These are phyloP conservation scores for Lamellibrachia luymesi DNA, from an alignment of 1,140 invertebrate species.

Conservation along the genomic window DNA sequence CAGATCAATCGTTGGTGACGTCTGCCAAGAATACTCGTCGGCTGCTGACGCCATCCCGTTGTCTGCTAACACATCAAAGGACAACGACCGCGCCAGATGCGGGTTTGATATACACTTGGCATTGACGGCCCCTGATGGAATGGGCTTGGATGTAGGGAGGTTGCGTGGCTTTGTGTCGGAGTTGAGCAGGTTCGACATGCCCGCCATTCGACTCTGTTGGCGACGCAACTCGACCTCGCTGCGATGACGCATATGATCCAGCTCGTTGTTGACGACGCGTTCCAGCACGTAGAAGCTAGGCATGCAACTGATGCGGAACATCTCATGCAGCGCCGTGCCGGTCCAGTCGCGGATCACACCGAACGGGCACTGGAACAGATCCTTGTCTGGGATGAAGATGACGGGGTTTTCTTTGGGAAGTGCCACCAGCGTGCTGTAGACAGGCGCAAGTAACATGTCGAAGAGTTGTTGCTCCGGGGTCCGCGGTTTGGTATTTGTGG, in stretches of 20 bases:
- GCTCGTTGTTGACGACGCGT: slow-evolving; percentile 42
- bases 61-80: neutral
- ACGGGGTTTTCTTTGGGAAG: slow-evolving; percentile 37
- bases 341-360: slow-evolving; percentile 41
- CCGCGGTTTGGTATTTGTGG: neutral
- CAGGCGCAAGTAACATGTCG: slow-evolving; percentile 44
- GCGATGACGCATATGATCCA: slow-evolving; percentile 31
- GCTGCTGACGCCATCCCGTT: neutral
- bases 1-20: neutral
- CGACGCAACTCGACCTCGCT: slow-evolving; percentile 43
- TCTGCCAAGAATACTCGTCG: neutral
- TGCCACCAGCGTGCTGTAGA: slow-evolving; percentile 45
- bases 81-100: slow-evolving; percentile 13
- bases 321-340: slow-evolving; percentile 31
- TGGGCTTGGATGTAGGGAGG: neutral
- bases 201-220: slow-evolving; percentile 35
- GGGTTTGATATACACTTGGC: slow-evolving; percentile 42
- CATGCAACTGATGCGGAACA: slow-evolving; percentile 42
- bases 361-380: slow-evolving; percentile 47
- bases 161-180: neutral
- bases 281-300: slow-evolving; percentile 45
- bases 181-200: slow-evolving; percentile 24
- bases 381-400: slow-evolving; percentile 50
- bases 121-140: slow-evolving; percentile 23
- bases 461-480: slow-evolving; percentile 37